Base-by-base conservation (phyloP, 2,113 vertebrate genomes). In the Vulpes ferrilata region DNA sequence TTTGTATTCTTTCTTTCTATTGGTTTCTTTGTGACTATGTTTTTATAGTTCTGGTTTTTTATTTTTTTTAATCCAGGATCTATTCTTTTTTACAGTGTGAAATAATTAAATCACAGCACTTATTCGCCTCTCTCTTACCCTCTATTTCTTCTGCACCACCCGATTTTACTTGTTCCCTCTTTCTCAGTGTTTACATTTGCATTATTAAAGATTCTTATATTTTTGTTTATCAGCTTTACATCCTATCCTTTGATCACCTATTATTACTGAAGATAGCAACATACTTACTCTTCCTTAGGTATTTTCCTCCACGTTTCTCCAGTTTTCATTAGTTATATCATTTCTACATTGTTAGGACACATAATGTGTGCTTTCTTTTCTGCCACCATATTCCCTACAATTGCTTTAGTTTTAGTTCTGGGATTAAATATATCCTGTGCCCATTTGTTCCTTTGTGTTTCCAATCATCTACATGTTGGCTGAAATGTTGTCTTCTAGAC, bases 321-420 rank as follows among this genome's bases (percentile, higher is more conserved):
- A 85, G 60, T 84, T 94, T 88, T 86, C 27, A 48, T 80, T 82
- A 93, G 32, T 38, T 89, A 60, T 51, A 15, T 88, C 71, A 93
- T 25, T 91, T 82, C 32, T 82, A 11, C 30, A 79, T 74, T 60
- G 59, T 80, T 30, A 91, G 15, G 5, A 23, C 22, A 35, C 13
- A 11, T 62, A 73, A 35, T 62, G 38, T 78, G 62, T 32, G 2
- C 59, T 76, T 88, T 62, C 32, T 82, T 78, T 76, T 51, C 35
- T 69, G 11, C 57, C 55, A 53, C 7, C n/a, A 19, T 71, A 23
- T 27, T 60, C 5, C 9, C 16, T 76, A 43, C 7, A 7, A 30
- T 59, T 93, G 55, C 64, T 84, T 92, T 81, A 51, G 16, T 71
- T 83, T 78, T 83, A 71, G 27, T 79, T 82, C 19, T 60, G 8